Conservation (phyloP, 2,113 vertebrate species). For the Steatornis caripensis region DNA sequence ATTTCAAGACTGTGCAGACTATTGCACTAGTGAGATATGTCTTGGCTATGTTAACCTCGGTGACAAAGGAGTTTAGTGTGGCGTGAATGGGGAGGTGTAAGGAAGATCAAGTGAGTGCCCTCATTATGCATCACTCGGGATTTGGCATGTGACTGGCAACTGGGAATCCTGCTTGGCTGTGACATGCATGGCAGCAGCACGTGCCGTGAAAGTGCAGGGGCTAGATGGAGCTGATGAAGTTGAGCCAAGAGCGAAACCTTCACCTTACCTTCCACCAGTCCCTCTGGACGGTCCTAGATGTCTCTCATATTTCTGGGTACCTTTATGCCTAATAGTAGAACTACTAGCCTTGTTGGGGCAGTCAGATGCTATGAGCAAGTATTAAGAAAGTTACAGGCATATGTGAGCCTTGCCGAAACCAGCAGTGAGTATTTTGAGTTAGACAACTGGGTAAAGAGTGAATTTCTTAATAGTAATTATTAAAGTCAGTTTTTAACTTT, state of each 20-base stretch:
- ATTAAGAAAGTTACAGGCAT: neutral
- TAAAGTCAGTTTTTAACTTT: neutral
- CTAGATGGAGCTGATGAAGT: neutral
- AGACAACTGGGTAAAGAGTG: neutral
- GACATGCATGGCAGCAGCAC: neutral
- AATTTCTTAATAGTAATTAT: neutral
- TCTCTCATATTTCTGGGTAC: neutral
- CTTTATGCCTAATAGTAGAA: neutral
- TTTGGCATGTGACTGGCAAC: neutral
- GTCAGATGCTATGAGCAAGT: neutral
- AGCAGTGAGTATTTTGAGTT: neutral
- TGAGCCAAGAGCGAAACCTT: neutral
- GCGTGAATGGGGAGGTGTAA: neutral
- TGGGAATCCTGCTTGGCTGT: neutral
- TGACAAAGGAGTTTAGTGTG: neutral
- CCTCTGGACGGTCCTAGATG: neutral
- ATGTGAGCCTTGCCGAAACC: neutral
- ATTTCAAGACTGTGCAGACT: neutral
- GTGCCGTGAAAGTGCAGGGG: fast-evolving
- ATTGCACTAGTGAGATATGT: fast-evolving
- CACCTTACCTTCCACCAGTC: neutral
- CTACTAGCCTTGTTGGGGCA: neutral
- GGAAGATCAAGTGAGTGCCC: neutral
- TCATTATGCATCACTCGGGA: neutral
- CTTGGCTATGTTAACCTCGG: neutral